Percentiles rank a stretch among this genome's conserved stretches.
Conservation (phyloP, 2,888 invertebrate species). For the Apamea sordens region DNA sequence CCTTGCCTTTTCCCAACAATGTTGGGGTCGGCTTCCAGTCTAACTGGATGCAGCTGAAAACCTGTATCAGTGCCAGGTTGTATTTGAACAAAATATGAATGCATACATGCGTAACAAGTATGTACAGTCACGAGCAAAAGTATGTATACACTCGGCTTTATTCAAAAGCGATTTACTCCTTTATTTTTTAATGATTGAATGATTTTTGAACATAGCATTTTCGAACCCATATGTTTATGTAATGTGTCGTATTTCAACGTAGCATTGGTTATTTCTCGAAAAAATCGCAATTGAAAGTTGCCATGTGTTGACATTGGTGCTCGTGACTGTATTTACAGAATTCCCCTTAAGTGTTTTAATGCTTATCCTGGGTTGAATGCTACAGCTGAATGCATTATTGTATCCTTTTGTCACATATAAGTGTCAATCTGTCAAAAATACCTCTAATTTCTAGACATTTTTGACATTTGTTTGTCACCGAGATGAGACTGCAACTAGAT, state of each 20-base stretch:
- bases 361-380: neutral
- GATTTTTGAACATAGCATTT: too few species aligned
- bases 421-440: too few species aligned
- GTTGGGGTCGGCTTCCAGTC: neutral
- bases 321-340: neutral
- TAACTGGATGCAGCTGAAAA: neutral
- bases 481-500: neutral
- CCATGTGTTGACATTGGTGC: too few species aligned
- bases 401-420: too few species aligned
- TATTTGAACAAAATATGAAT: neutral
- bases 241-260: too few species aligned
- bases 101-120: neutral
- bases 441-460: neutral
- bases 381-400: neutral
- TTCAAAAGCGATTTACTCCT: too few species aligned
- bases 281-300: too few species aligned
- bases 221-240: too few species aligned
- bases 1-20: neutral
- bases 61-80: neutral
- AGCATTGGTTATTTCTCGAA: too few species aligned
- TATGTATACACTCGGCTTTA: too few species aligned
- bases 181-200: too few species aligned
- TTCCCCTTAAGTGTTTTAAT: neutral
- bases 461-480: neutral
- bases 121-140: too few species aligned